Evolutionary conservation across 2,888 invertebrate species (phyloP).

Genomic region (Dynastes hyllus): DNA sequence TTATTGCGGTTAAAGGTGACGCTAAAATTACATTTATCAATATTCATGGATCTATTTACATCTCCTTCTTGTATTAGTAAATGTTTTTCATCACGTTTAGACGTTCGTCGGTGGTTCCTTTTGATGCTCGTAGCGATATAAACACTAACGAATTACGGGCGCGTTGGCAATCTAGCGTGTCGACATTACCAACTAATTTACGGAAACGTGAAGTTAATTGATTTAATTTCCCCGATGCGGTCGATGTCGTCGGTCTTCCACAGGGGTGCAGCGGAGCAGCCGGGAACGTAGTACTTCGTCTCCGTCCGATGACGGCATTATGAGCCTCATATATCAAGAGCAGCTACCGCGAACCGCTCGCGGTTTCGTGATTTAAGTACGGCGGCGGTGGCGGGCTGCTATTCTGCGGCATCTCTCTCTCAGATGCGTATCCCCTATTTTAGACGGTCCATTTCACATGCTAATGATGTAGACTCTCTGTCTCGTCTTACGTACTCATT

Average conservation of each 20-base stretch:
- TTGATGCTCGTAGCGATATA: neutral
- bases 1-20: too few relatives aligned
- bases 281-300: neutral
- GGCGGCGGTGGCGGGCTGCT: slow-evolving; percentile 54
- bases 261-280: slow-evolving; percentile 19
- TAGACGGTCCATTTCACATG: slow-evolving; percentile 66
- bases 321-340: slow-evolving; percentile 56
- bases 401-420: slow-evolving; percentile 58
- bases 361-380: slow-evolving; percentile 55
- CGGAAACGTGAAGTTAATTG: slow-evolving; percentile 54
- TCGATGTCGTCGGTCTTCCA: slow-evolving; percentile 19
- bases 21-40: too few relatives aligned
- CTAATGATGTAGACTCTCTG: slow-evolving; percentile 68
- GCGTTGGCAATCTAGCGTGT: slow-evolving; percentile 25
- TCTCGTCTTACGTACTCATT: slow-evolving; percentile 59
- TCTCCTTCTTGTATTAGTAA: neutral
- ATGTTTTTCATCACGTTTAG: too few relatives aligned
- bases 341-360: slow-evolving; percentile 30
- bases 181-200: slow-evolving; percentile 48
- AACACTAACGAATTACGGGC: slow-evolving; percentile 14
- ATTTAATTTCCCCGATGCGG: slow-evolving; percentile 56
- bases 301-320: slow-evolving; percentile 56
- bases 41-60: neutral
- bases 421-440: slow-evolving; percentile 58
- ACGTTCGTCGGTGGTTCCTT: neutral